These are phyloP conservation scores for Vireo griseus DNA, from an alignment of 2,797 vertebrate species.

Conservation along the genomic window DNA sequence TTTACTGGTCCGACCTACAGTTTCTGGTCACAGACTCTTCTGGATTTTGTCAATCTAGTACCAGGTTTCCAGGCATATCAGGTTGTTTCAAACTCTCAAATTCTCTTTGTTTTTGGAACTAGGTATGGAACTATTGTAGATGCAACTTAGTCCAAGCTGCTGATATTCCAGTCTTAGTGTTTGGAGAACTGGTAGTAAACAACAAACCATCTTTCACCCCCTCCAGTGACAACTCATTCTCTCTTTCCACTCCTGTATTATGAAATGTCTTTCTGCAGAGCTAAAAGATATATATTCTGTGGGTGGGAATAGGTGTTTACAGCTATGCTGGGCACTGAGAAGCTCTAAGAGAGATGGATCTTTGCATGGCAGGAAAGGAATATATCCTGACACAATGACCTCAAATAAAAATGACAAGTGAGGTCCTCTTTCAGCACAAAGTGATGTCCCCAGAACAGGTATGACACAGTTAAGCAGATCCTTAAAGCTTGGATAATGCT, in stretches of 20 bases:
- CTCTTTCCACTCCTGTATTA: conserved; percentile 17
- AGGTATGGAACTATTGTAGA: neutral
- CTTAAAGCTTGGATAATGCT: conserved; percentile 2
- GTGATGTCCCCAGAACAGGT: neutral
- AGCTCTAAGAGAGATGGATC: conserved; percentile 35
- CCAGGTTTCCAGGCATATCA: neutral
- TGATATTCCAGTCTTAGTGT: neutral
- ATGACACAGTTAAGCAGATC: neutral
- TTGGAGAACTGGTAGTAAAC: neutral
- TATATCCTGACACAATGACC: conserved; percentile 18
- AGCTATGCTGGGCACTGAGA: neutral
- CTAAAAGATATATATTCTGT: conserved; percentile 25
- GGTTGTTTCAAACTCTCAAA: neutral
- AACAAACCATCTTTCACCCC: conserved; percentile 23
- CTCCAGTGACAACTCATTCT: conserved; percentile 30
- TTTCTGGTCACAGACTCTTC: neutral
- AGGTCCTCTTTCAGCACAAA: neutral
- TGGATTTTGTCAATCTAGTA: neutral
- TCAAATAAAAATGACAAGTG: conserved; percentile 39
- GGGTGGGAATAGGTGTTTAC: neutral
- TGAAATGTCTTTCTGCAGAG: neutral
- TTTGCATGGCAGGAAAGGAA: neutral
- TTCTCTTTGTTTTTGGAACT: neutral
- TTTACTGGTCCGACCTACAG: neutral
- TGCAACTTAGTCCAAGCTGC: neutral